phyloP scores from a whole-genome alignment of 92 coral and sea anemone genomes.

The Parazoanthus swiftii region DNA sequence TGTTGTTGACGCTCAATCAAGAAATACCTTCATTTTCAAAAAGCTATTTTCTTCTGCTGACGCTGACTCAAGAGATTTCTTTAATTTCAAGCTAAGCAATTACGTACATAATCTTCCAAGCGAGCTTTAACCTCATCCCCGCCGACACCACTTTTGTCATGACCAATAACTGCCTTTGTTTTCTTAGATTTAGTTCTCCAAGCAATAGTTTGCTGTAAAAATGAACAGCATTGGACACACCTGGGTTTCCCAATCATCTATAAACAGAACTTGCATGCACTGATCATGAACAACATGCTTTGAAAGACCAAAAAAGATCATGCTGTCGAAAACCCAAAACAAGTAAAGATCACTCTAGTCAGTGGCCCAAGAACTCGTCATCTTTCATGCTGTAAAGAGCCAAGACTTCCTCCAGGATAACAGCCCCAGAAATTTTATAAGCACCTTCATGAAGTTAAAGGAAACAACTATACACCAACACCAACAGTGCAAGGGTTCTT shows the following conservation, averaged over 20 bases:
- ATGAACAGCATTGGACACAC: too few relatives aligned
- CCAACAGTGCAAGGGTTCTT: not conserved
- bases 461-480: not conserved
- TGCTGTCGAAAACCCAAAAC: not conserved
- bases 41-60: not conserved
- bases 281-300: not conserved
- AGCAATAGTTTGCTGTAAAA: too few relatives aligned
- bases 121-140: not conserved
- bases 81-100: not conserved
- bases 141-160: not conserved
- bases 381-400: not conserved
- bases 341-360: not conserved
- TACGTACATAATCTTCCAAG: too few relatives aligned
- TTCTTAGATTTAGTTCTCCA: not conserved
- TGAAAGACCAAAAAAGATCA: not conserved
- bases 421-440: too few relatives aligned
- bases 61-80: not conserved
- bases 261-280: not conserved
- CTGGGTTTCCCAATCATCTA: not conserved
- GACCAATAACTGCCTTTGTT: not conserved
- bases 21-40: not conserved
- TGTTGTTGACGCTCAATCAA: not conserved
- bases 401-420: not conserved
- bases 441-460: not conserved
- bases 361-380: not conserved